Percentiles rank a stretch among this genome's conserved stretches.
Conservation (phyloP, 1,140 invertebrate species). For the Pygmarrhopalites habei region DNA sequence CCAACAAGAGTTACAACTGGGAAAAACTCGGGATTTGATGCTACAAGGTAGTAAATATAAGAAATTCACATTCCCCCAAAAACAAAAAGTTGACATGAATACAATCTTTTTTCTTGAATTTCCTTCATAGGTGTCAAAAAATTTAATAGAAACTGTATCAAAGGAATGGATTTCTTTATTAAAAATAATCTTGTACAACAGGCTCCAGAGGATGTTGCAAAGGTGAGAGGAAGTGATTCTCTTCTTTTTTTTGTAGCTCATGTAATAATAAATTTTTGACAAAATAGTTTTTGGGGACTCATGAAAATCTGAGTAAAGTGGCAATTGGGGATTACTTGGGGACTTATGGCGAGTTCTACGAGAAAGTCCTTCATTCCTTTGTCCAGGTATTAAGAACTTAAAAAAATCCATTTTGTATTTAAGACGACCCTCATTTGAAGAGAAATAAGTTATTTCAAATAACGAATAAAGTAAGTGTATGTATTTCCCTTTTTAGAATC, state of each 20-base stretch:
- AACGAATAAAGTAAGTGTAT: no score
- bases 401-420: no score
- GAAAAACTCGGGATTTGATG: no score
- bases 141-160: slow-evolving; percentile 99
- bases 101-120: no score
- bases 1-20: no score
- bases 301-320: slow-evolving; percentile 50
- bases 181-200: slow-evolving; percentile 83
- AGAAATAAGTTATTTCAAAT: no score
- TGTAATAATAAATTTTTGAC: not conserved
- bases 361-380: slow-evolving; percentile 46
- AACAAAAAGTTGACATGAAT: no score
- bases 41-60: no score
- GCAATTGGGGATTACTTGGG: slow-evolving; percentile 53
- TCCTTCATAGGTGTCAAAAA: slow-evolving; percentile 63
- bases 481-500: no score
- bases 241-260: not conserved
- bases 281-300: slow-evolving; percentile 46
- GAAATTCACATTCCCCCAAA: no score
- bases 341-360: slow-evolving; percentile 41
- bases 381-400: slow-evolving; percentile 49
- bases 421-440: no score
- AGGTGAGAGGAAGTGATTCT: slow-evolving; percentile 42
- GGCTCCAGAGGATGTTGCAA: slow-evolving; percentile 87
- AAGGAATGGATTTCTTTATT: slow-evolving; percentile 96